Evolutionary conservation across 1,140 invertebrate genomes (phyloP), one percentile per base, ranked within the genome.

Genomic region (Holotrichia oblita): DNA sequence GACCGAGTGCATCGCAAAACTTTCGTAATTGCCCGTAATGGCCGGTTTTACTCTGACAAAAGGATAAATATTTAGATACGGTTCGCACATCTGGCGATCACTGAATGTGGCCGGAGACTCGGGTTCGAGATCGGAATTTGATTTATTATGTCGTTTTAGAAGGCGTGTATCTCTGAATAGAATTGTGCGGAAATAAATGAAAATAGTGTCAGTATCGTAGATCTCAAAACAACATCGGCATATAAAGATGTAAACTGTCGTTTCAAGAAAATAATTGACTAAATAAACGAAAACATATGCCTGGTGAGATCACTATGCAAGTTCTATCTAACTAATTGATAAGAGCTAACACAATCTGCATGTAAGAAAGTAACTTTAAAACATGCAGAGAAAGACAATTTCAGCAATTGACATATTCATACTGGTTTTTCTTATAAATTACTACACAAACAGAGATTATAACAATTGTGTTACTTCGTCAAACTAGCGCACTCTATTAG

Each of bases 41-140:
- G 61, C 61, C 61, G 61, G 61, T 69, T 69, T 34, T 69, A 69
- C 61, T 34, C 61, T 34, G 61, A 69, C 61, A 69, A 69, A 69
- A 69, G 61, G 61, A 69, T 69, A 69, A 69, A 69, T 69, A 69
- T 69, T 69, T 69, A 69, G 61, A 69, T 69, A 69, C 61, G 61
- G 61, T 69, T 69, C 61, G 61, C 61, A 69, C 61, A 69, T 69
- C 61, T 69, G 61, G 61, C 61, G 61, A 69, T 69, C 61, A 69
- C 22, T 69, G 61, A 69, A 69, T 69, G 27, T 69, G 27, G 27
- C 22, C 61, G 61, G 61, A 27, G 61, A 27, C 61, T 69, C 61
- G 61, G 27, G 61, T 69, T 27, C 61, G 61, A 69, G 61, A 69
- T 69, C 61, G 61, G 61, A 69, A 69, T 69, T 69, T 69, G 61